Percentiles rank a stretch among this genome's conserved stretches.
These are phyloP conservation scores for Meteorus cinctellus DNA, from an alignment of 2,888 invertebrate species.

Conservation along the genomic window DNA sequence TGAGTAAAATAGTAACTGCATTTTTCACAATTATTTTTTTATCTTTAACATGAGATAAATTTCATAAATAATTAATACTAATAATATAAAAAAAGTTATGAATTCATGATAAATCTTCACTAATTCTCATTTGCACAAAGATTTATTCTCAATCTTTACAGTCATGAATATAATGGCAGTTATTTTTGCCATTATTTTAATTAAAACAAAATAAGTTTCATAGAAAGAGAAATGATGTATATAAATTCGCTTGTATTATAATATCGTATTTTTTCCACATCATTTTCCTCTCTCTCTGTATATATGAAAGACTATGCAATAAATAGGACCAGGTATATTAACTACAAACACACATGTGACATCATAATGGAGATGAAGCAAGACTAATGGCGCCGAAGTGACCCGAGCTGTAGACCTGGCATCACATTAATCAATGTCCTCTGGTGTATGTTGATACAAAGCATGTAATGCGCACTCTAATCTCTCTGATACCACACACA, in stretches of 20 bases:
- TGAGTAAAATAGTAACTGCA: no score
- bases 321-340: conserved; percentile 20
- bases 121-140: neutral
- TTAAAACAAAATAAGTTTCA: conserved; percentile 29
- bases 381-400: conserved; percentile 61
- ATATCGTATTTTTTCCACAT: conserved; percentile 3
- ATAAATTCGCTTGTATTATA: conserved; percentile 43
- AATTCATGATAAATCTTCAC: no score
- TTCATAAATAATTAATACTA: no score
- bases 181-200: neutral
- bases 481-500: neutral
- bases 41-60: no score
- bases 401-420: conserved; percentile 39
- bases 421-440: conserved; percentile 20
- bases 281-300: neutral
- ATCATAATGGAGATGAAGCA: conserved; percentile 22
- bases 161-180: neutral
- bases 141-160: neutral
- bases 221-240: conserved; percentile 52
- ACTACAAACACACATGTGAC: conserved; percentile 5
- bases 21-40: no score
- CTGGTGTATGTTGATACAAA: conserved; percentile 14
- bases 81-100: neutral
- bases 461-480: conserved; percentile 3
- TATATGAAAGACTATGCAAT: neutral